Evolutionary conservation across 2,888 invertebrate genomes (phyloP).

Genomic region (Horisme vitalbata): DNA sequence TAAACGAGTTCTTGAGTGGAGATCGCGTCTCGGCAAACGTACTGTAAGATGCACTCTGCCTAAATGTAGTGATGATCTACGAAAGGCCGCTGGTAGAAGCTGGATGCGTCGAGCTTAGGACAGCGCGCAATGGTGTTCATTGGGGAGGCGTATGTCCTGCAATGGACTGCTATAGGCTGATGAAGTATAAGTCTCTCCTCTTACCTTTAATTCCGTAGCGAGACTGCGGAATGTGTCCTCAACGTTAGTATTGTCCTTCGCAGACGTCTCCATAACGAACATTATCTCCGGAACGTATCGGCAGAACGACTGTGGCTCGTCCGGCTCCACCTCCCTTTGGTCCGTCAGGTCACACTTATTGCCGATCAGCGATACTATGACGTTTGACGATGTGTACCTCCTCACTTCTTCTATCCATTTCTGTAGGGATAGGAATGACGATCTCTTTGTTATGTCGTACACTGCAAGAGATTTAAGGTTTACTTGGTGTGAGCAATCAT

Average conservation of each 20-base stretch:
- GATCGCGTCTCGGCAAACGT: too few species aligned
- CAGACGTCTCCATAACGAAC: constrained; percentile 94
- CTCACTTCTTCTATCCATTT: constrained; percentile 98
- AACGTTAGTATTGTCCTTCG: constrained; percentile 95
- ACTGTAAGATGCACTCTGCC: too few species aligned
- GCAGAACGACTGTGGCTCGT: constrained; percentile 94
- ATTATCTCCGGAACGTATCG: constrained; percentile 93
- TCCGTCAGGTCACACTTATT: constrained; percentile 94
- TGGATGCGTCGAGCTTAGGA: too few species aligned
- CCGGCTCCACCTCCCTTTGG: constrained; percentile 91
- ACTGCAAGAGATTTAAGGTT: constrained; percentile 77
- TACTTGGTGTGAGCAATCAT: too few species aligned
- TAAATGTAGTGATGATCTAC: too few species aligned
- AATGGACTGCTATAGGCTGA: too few species aligned
- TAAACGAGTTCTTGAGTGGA: background rate
- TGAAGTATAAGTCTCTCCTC: background rate
- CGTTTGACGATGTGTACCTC: constrained; percentile 95
- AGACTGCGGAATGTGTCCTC: constrained; percentile 94
- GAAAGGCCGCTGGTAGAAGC: too few species aligned
- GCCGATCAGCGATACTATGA: constrained; percentile 94
- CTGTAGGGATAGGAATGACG: constrained; percentile 94
- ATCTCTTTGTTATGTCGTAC: constrained; percentile 96
- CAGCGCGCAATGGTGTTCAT: too few species aligned
- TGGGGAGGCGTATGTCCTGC: too few species aligned
- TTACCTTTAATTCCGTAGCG: constrained; percentile 92